Base-by-base conservation (phyloP, 2,797 vertebrate genomes). In the Sciaenops ocellatus region DNA sequence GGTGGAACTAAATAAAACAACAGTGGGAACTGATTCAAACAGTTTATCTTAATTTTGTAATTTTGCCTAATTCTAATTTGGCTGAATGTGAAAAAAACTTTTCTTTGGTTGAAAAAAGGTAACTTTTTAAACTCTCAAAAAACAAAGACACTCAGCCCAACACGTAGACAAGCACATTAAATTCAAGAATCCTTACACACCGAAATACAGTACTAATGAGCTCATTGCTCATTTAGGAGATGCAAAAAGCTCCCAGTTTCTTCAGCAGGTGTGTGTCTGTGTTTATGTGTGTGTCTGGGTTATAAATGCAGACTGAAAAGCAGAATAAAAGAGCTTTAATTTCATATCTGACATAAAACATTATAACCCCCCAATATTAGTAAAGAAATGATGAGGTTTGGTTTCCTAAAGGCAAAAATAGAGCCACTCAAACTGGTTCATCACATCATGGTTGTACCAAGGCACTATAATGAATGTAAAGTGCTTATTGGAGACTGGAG, bases 381-480 rank as follows among this genome's bases (percentile, higher is more conserved):
- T 8, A 52, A 70, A 52, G 2, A 78, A 48, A 54, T 56, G 3
- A 69, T 57, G 16, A 68, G 6, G 47, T 52, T 61, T 72, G 8
- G 22, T 51, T 81, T 51, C 10, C 24, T 65, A 30, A 79, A 73
- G 69, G 75, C 48, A 61, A 65, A 84, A 55, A 57, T 42, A 61
- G 48, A 83, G 66, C 69, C 67, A 59, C 70, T 67, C 6, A 5
- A 71, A 79, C 62, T 67, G 72, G 64, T 80, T 85, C 34, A 52
- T 67, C 57, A 74, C 69, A 79, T 80, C 20, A 76, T 68, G 56
- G 73, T 77, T 67, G 62, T 82, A 87, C 84, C 87, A 93, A 94
- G 93, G 92, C 94, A 94, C 93, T 93, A 79, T 83, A 83, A 91
- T 91, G 69, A 91, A 85, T 30, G 55, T 85, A 91, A 93, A 90